Evolutionary conservation across 2,888 invertebrate species (phyloP).

Genomic region (Pedicia rivosa): DNA sequence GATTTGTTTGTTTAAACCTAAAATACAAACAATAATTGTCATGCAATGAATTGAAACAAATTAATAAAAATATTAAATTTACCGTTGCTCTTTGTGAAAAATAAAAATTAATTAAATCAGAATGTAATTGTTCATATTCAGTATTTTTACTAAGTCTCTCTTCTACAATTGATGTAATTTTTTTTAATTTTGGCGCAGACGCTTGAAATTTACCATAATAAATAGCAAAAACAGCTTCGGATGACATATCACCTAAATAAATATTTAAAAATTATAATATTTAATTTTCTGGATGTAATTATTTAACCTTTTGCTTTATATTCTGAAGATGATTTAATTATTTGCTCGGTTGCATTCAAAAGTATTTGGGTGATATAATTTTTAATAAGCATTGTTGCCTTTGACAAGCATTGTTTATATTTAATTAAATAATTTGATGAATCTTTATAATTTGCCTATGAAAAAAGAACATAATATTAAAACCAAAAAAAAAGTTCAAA

Average conservation of each 20-base stretch:
- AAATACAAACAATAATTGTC: too few relatives aligned
- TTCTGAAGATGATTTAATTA: slow-evolving; percentile 25
- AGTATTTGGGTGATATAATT: slow-evolving; percentile 62
- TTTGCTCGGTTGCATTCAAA: slow-evolving; percentile 63
- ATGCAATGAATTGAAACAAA: neutral
- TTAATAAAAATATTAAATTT: slow-evolving; percentile 28
- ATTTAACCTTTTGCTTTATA: too few relatives aligned
- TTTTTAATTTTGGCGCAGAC: slow-evolving; percentile 69
- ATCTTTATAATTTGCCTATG: slow-evolving; percentile 68
- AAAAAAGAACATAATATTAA: slow-evolving; percentile 10
- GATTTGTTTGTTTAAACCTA: neutral
- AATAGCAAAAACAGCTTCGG: slow-evolving; percentile 59
- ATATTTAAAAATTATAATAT: slow-evolving; percentile 9
- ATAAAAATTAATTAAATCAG: slow-evolving; percentile 73
- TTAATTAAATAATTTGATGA: slow-evolving; percentile 64
- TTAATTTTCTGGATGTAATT: slow-evolving; percentile 13
- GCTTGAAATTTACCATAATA: slow-evolving; percentile 94
- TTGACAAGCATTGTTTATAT: slow-evolving; percentile 69
- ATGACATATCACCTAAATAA: slow-evolving; percentile 20
- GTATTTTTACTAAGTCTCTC: slow-evolving; percentile 50
- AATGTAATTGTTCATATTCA: slow-evolving; percentile 56
- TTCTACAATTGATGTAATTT: slow-evolving; percentile 71
- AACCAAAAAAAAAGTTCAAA: neutral
- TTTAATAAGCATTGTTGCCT: slow-evolving; percentile 63
- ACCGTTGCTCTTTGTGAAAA: slow-evolving; percentile 49